Percentiles rank a stretch among this genome's conserved stretches.
phyloP scores from a whole-genome alignment of 2,888 invertebrate species.

The Pemphredon lugubris region DNA sequence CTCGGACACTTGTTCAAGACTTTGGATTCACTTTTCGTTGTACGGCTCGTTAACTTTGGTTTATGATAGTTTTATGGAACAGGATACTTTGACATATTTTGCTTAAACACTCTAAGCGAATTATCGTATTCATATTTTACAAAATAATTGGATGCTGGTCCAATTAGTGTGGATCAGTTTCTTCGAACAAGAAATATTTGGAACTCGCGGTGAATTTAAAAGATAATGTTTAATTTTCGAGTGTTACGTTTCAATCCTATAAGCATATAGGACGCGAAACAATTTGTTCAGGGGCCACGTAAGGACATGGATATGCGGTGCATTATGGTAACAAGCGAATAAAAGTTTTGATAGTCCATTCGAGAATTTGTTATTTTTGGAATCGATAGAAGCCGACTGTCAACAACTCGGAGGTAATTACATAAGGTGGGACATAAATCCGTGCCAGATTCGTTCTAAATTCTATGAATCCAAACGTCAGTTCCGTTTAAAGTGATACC shows the following conservation, averaged over 20 bases:
- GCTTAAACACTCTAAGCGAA: too few relatives aligned
- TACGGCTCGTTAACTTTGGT: not conserved
- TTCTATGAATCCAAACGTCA: constrained; percentile 29
- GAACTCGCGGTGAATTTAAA: too few relatives aligned
- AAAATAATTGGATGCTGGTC: too few relatives aligned
- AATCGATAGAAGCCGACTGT: constrained; percentile 61
- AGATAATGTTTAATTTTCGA: too few relatives aligned
- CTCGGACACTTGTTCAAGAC: constrained; percentile 6
- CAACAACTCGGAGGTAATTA: constrained; percentile 59
- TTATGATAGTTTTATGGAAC: not conserved
- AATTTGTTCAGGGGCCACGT: too few relatives aligned
- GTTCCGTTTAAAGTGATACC: constrained; percentile 38
- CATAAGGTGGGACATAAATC: constrained; percentile 58
- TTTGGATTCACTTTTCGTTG: not conserved
- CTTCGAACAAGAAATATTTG: too few relatives aligned
- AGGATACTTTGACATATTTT: too few relatives aligned
- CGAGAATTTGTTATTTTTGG: constrained; percentile 65
- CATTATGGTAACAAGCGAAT: constrained; percentile 4
- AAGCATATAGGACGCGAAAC: too few relatives aligned
- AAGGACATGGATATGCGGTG: too few relatives aligned
- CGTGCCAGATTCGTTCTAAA: constrained; percentile 54
- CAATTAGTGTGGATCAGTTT: too few relatives aligned
- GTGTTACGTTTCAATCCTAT: too few relatives aligned
- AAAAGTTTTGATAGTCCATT: constrained; percentile 50
- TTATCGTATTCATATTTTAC: too few relatives aligned